Evolutionary conservation across 2,888 invertebrate genomes (phyloP), one percentile per base, ranked within the genome.

Genomic region (Willowsia nigromaculata): DNA sequence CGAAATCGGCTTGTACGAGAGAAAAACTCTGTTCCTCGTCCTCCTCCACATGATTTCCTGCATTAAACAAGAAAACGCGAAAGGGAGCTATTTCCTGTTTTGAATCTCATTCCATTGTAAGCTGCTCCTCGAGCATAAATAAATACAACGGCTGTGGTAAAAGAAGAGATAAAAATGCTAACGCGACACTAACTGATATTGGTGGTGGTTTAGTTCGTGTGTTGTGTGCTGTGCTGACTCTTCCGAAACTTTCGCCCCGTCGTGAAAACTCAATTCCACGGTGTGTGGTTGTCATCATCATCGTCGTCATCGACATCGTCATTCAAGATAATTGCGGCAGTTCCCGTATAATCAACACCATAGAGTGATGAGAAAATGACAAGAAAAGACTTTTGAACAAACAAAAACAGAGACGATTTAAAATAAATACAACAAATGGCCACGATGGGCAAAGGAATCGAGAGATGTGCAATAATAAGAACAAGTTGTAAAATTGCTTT

Each of bases 171-270:
- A 40, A 80, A 78, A 56, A 53, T 30, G 27, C 59, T 40, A 80
- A 37, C 37, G 22, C 59, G 50, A 80, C 80, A 59, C 80, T 80
- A 56, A 56, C 78, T 56, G 78, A 78, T 78, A 71, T 71, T 43
- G 25, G 25, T 22, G 43, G 22, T 43, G 13, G 13, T 43, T n/a
- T n/a, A n/a, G n/a, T n/a, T n/a, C n/a, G 2, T 27, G 13, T 13
- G 25, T 22, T 22, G 43, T 71, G 11, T 71, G 3, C 65, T 47
- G 68, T 71, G 22, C 15, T 37, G 25, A 59, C 37, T 80, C 56
- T 80, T 56, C 25, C 59, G n/a, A 56, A 53, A 68, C 25, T 80
- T 59, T 37, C 25, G 27, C 59, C 53, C 53, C 56, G 53, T 56
- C 15, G 80, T 40, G 59, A 53, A 78, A 78, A 47, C 47, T 22